Evolutionary conservation across 2,113 vertebrate genomes (phyloP).

Genomic region (Apaloderma vittatum): DNA sequence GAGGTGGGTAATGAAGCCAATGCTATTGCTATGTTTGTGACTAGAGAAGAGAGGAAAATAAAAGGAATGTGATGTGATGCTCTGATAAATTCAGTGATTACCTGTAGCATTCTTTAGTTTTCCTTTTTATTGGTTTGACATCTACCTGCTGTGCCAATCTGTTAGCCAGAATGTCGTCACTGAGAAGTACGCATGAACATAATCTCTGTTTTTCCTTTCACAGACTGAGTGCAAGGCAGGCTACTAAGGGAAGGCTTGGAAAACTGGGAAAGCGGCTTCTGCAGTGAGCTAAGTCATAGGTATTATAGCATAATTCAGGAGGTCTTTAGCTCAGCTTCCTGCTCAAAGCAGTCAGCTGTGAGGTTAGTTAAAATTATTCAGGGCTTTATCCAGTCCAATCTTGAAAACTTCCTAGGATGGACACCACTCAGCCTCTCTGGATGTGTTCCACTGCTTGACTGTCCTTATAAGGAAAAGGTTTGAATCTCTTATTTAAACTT

Average conservation of each 20-base stretch:
- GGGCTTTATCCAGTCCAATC: not conserved
- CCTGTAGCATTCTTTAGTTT: conserved; percentile 10
- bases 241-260: not conserved
- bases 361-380: not conserved
- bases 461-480: not conserved
- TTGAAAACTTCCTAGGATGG: not conserved
- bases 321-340: not conserved
- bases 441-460: not conserved
- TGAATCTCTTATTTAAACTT: not conserved
- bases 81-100: conserved; percentile 48
- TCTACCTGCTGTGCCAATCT: conserved; percentile 62
- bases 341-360: not conserved
- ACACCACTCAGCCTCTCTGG: not conserved
- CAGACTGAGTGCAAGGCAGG: not conserved
- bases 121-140: conserved; percentile 33
- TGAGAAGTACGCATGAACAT: not conserved
- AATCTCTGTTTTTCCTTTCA: not conserved
- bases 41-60: not conserved
- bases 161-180: not conserved
- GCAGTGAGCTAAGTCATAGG: not conserved
- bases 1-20: conserved; percentile 26
- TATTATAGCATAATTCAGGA: not conserved
- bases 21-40: not conserved
- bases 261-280: not conserved
- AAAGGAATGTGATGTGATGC: conserved; percentile 29